Evolutionary conservation across 2,113 vertebrate genomes (phyloP).

Genomic region (Gavia stellata): DNA sequence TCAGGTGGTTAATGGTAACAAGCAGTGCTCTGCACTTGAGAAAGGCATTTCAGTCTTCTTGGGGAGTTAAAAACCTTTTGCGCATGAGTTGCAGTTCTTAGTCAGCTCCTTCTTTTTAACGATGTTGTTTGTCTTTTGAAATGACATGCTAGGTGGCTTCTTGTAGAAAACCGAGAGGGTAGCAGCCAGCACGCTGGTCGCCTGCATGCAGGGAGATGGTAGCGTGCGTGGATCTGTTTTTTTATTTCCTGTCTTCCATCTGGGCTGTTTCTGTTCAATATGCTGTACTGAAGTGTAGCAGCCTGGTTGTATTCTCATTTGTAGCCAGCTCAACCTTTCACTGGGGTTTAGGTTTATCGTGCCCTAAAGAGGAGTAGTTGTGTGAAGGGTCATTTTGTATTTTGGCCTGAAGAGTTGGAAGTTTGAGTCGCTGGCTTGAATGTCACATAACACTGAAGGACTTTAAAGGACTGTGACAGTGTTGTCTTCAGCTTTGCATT

Average conservation of each 20-base stretch:
- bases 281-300: neutral
- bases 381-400: neutral
- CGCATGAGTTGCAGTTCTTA: neutral
- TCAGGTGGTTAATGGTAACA: neutral
- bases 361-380: fast-evolving
- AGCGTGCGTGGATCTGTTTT: neutral
- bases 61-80: neutral
- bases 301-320: neutral
- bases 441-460: fast-evolving
- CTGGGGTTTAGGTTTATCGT: neutral
- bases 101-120: neutral
- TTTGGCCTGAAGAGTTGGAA: neutral
- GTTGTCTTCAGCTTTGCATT: neutral
- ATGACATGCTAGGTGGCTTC: neutral
- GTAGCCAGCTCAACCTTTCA: neutral
- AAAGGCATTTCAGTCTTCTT: neutral
- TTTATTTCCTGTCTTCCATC: conserved; percentile 12
- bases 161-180: neutral
- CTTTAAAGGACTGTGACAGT: neutral
- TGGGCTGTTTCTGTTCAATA: conserved; percentile 18
- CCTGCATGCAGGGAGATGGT: neutral
- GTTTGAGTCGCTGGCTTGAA: neutral
- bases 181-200: neutral
- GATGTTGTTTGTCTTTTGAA: neutral
- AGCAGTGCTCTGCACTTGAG: neutral